Evolutionary conservation across 2,888 invertebrate species (phyloP).

Genomic region (Andrena marginata): DNA sequence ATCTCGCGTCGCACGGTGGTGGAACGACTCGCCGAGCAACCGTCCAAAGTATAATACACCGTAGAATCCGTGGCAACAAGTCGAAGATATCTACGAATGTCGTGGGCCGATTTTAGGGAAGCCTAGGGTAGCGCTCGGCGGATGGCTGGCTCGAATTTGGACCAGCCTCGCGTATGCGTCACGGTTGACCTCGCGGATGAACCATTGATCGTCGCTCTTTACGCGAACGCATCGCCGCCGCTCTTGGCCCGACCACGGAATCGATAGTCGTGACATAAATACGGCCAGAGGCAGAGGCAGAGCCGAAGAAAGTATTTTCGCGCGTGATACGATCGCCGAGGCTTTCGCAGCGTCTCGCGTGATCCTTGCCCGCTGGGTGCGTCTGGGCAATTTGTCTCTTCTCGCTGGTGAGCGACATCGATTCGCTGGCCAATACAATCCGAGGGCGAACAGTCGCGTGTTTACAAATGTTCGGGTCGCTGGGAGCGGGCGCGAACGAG

Average conservation of each 20-base stretch:
- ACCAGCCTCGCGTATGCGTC: constrained; percentile 9
- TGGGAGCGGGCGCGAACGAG: constrained; percentile 44
- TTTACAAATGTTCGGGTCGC: constrained; percentile 42
- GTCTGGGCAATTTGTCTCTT: constrained; percentile 32
- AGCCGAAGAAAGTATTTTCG: constrained; percentile 50
- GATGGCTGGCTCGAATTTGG: background rate
- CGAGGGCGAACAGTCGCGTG: constrained; percentile 35
- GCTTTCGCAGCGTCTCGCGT: background rate
- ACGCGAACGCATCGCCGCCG: constrained; percentile 49
- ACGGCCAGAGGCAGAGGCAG: constrained; percentile 24
- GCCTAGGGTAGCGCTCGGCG: background rate
- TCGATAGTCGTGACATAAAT: constrained; percentile 63
- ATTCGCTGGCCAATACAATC: constrained; percentile 25
- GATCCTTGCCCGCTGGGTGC: background rate
- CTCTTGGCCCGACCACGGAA: constrained; percentile 39
- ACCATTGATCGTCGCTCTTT: constrained; percentile 61
- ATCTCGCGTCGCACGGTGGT: no score
- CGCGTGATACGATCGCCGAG: constrained; percentile 3
- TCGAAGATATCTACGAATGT: background rate
- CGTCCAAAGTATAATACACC: background rate
- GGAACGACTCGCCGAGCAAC: no score
- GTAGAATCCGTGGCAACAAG: background rate
- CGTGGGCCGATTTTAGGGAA: background rate
- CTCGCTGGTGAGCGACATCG: constrained; percentile 22
- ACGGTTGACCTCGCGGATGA: constrained; percentile 42